Evolutionary conservation across 2,888 invertebrate genomes (phyloP), one percentile per base, ranked within the genome.

Genomic region (Andrena trimmerana): DNA sequence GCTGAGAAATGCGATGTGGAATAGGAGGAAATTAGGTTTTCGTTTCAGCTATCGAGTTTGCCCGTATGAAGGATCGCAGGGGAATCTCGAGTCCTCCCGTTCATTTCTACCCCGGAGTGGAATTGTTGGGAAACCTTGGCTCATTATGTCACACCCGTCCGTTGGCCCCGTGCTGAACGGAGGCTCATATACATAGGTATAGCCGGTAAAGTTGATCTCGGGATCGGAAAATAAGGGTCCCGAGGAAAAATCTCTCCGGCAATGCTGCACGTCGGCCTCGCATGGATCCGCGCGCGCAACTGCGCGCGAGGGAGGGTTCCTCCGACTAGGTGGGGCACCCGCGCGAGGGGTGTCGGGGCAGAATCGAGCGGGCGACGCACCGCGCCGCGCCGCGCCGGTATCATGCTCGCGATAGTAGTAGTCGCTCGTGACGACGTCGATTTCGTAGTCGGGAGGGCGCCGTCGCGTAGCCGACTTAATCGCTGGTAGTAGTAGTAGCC

Each of bases 371-470:
- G 59, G 68, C 67, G 76, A 81, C 77, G 75, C 77, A 68, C 67
- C 52, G 74, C 70, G 69, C 67, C 63, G 57, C 57, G 78, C 78
- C 63, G 57, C 57, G 78, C 78, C 73, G 87, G 80, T 71, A 65
- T 82, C 70, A 71, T 76, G 65, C 29, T 2, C 66, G 75, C 66
- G 73, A 69, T 82, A 83, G 84, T 84, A 78, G 83, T 83, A 83
- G 83, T 83, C 80, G 62, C 78, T 83, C 76, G 85, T 83, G 78
- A 83, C 84, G 81, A 84, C 82, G 88, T 75, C 75, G 73, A 77
- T 86, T 86, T 83, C 81, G 87, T 87, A 79, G 86, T 27, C 63
- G 78, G 73, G 85, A 83, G 83, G 88, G 87, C 83, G 87, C 75
- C 85, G 72, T 63, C 72, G 60, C 81, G 84, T 72, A 74, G 63